Percentiles rank a stretch among this genome's conserved stretches.
Evolutionary conservation across 2,888 invertebrate species (phyloP).

Genomic region (Petrolisthes cinctipes): DNA sequence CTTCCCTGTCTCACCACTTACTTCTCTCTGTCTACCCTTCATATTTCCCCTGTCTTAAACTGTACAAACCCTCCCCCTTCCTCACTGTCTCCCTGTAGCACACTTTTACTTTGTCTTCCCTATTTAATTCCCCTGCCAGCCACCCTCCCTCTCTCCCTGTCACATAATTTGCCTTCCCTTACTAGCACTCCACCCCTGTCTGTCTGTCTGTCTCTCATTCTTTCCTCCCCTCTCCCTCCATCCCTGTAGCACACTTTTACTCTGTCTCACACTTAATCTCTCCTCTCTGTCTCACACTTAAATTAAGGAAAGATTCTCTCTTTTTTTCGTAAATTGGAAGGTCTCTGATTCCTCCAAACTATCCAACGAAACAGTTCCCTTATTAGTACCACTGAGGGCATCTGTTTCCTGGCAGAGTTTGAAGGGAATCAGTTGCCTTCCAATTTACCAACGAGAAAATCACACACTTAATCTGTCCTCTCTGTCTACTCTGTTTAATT

Average conservation of each 20-base stretch:
- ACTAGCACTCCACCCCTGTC: not conserved
- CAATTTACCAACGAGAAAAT: no score
- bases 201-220: not conserved
- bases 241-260: constrained; percentile 3
- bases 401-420: no score
- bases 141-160: not conserved
- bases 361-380: no score
- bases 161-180: not conserved
- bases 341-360: no score
- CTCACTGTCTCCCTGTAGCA: not conserved
- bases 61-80: not conserved
- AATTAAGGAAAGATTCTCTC: no score
- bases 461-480: no score
- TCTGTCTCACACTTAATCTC: constrained; percentile 6
- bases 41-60: no score
- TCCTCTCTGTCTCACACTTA: not conserved
- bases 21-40: no score
- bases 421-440: no score
- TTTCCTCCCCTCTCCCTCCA: constrained; percentile 13
- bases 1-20: not conserved
- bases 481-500: no score
- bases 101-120: not conserved
- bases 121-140: not conserved
- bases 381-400: no score
- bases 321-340: no score